Evolutionary conservation across 2,113 vertebrate species (phyloP).

Genomic region (Athene cunicularia): DNA sequence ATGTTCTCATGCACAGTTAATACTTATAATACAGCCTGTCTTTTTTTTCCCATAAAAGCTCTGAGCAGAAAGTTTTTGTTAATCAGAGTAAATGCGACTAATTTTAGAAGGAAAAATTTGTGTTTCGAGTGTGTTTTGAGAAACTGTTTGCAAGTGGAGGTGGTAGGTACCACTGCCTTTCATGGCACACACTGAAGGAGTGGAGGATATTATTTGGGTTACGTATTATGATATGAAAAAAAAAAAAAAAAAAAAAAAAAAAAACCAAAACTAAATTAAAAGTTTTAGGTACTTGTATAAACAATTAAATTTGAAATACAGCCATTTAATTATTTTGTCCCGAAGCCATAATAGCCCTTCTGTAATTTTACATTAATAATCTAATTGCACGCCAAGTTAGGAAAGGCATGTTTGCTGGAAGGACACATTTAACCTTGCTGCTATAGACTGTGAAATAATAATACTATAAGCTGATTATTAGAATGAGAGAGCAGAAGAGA

Average conservation of each 20-base stretch:
- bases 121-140: constrained; percentile 4
- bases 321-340: constrained; percentile 51
- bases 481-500: background rate
- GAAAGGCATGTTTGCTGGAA: constrained; percentile 41
- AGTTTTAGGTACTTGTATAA: background rate
- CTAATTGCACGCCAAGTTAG: background rate
- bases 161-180: background rate
- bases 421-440: constrained; percentile 34
- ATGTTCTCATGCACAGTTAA: constrained; percentile 84
- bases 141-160: background rate
- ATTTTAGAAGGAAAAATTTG: constrained; percentile 40
- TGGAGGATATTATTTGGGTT: background rate
- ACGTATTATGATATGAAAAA: background rate
- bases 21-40: constrained; percentile 76
- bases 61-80: constrained; percentile 70
- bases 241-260: no score
- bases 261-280: background rate
- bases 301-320: constrained; percentile 44
- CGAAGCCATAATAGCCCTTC: constrained; percentile 8
- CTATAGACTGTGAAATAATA: constrained; percentile 7
- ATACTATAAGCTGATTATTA: constrained; percentile 46
- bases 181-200: background rate
- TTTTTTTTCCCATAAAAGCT: constrained; percentile 76
- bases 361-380: constrained; percentile 32
- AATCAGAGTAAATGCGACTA: constrained; percentile 64